phyloP scores from a whole-genome alignment of 2,797 vertebrate species.

The Platalea minor region DNA sequence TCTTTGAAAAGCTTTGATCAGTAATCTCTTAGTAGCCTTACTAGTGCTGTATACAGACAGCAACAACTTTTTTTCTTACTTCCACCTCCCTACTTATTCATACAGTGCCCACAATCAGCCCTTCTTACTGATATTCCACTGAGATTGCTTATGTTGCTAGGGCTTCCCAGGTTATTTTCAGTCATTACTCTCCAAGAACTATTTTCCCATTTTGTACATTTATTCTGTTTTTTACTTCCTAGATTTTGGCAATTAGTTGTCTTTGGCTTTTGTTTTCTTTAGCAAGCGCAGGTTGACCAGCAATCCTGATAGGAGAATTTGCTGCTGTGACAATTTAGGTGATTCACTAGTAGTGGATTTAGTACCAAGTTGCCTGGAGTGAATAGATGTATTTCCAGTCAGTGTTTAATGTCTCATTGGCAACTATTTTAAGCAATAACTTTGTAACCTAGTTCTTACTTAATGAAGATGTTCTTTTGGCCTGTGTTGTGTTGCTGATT shows the following conservation, averaged over 20 bases:
- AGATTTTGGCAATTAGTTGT: neutral
- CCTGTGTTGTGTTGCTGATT: neutral
- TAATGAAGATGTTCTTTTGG: neutral
- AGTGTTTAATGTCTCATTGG: neutral
- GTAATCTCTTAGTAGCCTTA: neutral
- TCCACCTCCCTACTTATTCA: neutral
- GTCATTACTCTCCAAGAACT: neutral
- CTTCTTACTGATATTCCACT: neutral
- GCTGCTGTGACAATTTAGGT: neutral
- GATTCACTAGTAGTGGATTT: neutral
- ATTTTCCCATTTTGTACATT: neutral
- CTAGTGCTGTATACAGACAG: neutral
- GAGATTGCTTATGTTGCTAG: neutral
- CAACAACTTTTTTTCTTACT: neutral
- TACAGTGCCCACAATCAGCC: neutral
- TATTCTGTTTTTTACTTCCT: neutral
- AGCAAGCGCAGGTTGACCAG: neutral
- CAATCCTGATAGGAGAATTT: neutral
- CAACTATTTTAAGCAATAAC: neutral
- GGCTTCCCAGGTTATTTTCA: neutral
- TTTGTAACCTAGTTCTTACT: neutral
- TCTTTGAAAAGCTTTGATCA: neutral
- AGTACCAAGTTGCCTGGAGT: neutral
- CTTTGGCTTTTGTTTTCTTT: neutral
- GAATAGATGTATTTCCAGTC: neutral